phyloP scores from a whole-genome alignment of 2,797 vertebrate species.

The Pterois miles region DNA sequence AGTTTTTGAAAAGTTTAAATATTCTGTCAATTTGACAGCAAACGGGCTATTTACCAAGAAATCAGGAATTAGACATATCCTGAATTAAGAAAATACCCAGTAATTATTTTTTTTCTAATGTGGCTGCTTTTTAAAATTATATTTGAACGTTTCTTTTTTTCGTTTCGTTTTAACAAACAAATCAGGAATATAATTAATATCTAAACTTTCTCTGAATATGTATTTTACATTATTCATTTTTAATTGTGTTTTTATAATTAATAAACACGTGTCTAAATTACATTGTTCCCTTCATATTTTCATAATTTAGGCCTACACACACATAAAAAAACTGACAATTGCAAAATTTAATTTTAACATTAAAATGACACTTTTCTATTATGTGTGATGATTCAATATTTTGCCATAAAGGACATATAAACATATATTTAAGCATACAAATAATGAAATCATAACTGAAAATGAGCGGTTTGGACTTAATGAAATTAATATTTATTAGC shows the following conservation, averaged over 20 bases:
- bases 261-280: not conserved
- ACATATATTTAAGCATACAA: not conserved
- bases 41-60: not conserved
- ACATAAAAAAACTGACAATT: not conserved
- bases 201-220: not conserved
- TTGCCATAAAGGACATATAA: not conserved
- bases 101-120: not conserved
- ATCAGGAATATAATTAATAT: not conserved
- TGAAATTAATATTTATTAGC: not conserved
- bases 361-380: not conserved
- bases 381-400: not conserved
- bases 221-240: not conserved
- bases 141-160: not conserved
- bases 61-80: not conserved
- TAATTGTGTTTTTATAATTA: not conserved
- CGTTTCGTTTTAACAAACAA: not conserved
- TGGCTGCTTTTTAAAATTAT: not conserved
- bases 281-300: not conserved
- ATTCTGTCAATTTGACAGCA: not conserved
- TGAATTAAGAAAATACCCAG: not conserved
- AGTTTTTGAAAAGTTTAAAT: conserved; percentile 14
- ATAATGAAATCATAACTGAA: not conserved
- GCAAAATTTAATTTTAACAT: not conserved
- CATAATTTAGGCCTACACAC: not conserved
- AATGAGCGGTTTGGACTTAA: not conserved